Conservation (phyloP, 2,888 invertebrate species). For the Polymixis flavicincta region DNA sequence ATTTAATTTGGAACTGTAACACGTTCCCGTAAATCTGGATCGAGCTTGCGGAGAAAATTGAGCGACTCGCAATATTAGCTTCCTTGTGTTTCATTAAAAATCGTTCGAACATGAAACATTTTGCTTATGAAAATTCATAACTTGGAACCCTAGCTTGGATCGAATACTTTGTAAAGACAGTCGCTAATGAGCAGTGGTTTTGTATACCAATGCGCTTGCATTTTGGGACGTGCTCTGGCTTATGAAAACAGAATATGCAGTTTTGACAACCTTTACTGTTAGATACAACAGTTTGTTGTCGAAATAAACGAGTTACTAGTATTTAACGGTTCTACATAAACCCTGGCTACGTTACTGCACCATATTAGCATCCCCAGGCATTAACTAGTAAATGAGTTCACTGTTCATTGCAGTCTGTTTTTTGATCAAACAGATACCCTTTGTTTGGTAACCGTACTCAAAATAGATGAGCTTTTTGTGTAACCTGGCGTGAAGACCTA, state of each 20-base stretch:
- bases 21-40: constrained; percentile 65
- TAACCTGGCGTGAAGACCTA: constrained; percentile 41
- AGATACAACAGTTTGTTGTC: not conserved
- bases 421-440: constrained; percentile 55
- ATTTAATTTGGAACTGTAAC: constrained; percentile 69
- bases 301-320: not conserved
- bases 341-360: constrained; percentile 17
- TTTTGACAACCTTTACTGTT: constrained; percentile 15
- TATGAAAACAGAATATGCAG: constrained; percentile 7
- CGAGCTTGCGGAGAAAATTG: constrained; percentile 69
- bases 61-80: constrained; percentile 75
- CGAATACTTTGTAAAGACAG: constrained; percentile 32
- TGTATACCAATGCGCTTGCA: constrained; percentile 38
- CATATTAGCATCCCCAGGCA: constrained; percentile 44
- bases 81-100: constrained; percentile 54
- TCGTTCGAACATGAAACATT: constrained; percentile 39
- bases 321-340: constrained; percentile 18
- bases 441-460: constrained; percentile 54
- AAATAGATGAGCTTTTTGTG: constrained; percentile 55
- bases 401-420: constrained; percentile 56
- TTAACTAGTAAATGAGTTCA: constrained; percentile 61
- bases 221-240: constrained; percentile 12
- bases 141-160: constrained; percentile 13
- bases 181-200: constrained; percentile 30
- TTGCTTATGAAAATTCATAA: constrained; percentile 48